A percentile compares a stretch with the other conserved stretches of the same genome.
These are phyloP conservation scores for Falco rusticolus DNA, from an alignment of 2,797 vertebrate genomes.

Conservation along the genomic window DNA sequence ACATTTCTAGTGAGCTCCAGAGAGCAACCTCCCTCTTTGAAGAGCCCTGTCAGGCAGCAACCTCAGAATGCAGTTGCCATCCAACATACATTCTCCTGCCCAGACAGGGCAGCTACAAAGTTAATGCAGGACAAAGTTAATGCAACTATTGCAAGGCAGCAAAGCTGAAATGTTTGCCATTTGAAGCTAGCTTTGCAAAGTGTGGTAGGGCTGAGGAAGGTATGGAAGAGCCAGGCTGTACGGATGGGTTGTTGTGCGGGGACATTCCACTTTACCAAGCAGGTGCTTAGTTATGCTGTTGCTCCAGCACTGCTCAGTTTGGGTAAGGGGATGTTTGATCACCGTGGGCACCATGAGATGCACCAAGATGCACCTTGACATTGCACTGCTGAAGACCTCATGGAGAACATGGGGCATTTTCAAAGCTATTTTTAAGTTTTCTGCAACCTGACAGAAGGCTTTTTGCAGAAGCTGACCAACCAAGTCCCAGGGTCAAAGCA, in stretches of 20 bases:
- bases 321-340: background rate
- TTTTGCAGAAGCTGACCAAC: background rate
- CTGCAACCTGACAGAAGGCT: background rate
- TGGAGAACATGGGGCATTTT: background rate
- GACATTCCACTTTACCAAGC: background rate
- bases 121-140: background rate
- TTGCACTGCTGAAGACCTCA: background rate
- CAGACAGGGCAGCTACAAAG: background rate
- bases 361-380: background rate
- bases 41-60: background rate
- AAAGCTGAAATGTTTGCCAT: background rate
- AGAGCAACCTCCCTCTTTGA: background rate
- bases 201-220: background rate
- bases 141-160: background rate
- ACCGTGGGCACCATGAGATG: background rate
- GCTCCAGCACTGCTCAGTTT: background rate
- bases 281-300: background rate
- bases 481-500: background rate
- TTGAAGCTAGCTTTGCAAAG: background rate
- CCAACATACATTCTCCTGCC: background rate
- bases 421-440: background rate
- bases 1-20: background rate
- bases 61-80: background rate
- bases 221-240: background rate
- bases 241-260: fast-evolving